Evolutionary conservation across 64 coral and sea anemone genomes (phyloP), one percentile per base, ranked within the genome.

Genomic region (Actinia equina): DNA sequence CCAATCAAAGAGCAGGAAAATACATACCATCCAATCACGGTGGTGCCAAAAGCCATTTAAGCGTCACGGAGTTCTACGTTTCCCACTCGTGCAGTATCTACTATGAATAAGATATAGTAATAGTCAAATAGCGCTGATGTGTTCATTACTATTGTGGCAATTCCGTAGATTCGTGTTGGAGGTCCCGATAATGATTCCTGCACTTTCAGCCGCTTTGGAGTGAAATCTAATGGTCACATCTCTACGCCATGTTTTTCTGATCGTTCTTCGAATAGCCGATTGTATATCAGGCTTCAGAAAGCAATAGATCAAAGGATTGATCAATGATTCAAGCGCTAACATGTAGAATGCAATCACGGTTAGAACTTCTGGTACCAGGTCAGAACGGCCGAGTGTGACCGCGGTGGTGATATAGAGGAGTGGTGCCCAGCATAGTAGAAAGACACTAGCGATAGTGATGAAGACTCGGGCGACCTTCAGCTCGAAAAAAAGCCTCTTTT

Each of bases 221-320:
- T 44, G 42, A 44, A 81, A 81, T 19, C 22, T 18, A 4, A 81
- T 81, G 17, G 43, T 81, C 78, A 81, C 18, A 9, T 81, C 78
- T 14, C 78, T 18, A 20, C 78, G 78, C 78, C 78, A 81, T 44
- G 78, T 81, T 49, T 81, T 81, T 20, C 49, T 81, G n/a, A 81
- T 44, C 27, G 78, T 85, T 63, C 83, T 44, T 59, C 83, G 44
- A 22, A 91, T 83, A n/a, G 89, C 83, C 22, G 53, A 16, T 70
- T 85, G 59, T 17, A 91, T 85, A 30, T 91, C 89, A 4, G 89
- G 89, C 26, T 91, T 91, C 12, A 86, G 20, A 43, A 91, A 91
- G 19, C 79, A 74, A 56, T 91, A 91, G 45, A 86, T 91, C 10
- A 91, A 53, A 12, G 89, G 89, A 30, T 91, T 91, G 30, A 86